These are phyloP conservation scores for Perca schrenkii DNA, from an alignment of 2,113 vertebrate genomes.

Conservation along the genomic window DNA sequence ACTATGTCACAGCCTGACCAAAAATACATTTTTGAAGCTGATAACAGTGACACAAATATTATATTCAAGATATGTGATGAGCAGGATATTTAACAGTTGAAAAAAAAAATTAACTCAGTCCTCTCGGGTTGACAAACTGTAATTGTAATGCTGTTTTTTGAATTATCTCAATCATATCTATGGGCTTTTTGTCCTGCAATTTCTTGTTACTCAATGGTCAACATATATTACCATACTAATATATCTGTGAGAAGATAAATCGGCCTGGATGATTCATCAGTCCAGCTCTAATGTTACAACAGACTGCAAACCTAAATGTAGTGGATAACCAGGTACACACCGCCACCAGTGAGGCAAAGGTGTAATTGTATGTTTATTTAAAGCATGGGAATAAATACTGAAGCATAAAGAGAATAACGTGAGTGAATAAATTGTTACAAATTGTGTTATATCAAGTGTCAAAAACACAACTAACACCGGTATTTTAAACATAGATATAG, in stretches of 20 bases:
- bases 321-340: neutral
- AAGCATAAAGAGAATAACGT: neutral
- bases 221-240: too few species aligned
- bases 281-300: too few species aligned
- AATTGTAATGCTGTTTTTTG: neutral
- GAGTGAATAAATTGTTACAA: neutral
- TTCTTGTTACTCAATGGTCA: too few species aligned
- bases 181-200: too few species aligned
- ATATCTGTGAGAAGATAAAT: too few species aligned
- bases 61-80: neutral
- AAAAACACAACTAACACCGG: too few species aligned
- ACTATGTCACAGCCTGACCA: neutral
- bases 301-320: too few species aligned
- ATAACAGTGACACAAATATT: neutral
- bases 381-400: neutral
- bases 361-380: neutral
- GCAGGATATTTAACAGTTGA: neutral
- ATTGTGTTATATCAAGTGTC: too few species aligned
- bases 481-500: rapidly evolving
- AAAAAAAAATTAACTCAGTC: neutral
- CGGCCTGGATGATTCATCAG: too few species aligned
- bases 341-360: too few species aligned
- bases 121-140: neutral
- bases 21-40: neutral
- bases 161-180: too few species aligned